Percentiles rank a stretch among this genome's conserved stretches.
Conservation (phyloP, 2,113 vertebrate species). For the Murina feae region DNA sequence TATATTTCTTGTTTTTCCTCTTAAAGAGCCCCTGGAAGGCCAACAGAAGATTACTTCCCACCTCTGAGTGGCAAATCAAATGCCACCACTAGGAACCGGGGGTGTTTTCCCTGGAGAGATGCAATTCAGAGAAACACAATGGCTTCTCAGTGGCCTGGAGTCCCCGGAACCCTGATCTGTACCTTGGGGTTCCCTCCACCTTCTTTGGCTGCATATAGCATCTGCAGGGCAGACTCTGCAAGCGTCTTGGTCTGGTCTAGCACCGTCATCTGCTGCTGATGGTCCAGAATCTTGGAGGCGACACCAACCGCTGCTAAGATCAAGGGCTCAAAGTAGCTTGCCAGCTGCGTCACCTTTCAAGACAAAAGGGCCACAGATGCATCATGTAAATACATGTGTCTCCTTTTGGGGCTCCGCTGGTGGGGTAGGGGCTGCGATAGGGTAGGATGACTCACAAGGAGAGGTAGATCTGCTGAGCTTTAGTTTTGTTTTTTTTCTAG, state of each 20-base stretch:
- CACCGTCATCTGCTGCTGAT: slow-evolving; percentile 98
- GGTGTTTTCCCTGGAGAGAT: neutral
- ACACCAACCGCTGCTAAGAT: slow-evolving; percentile 93
- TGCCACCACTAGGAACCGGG: neutral
- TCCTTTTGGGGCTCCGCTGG: neutral
- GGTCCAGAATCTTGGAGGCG: slow-evolving; percentile 92
- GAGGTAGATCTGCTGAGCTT: neutral
- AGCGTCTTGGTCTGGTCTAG: slow-evolving; percentile 98
- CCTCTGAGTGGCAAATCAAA: neutral
- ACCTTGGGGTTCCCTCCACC: slow-evolving; percentile 99
- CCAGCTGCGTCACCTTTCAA: slow-evolving; percentile 92
- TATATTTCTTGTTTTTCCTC: neutral
- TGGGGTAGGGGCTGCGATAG: neutral
- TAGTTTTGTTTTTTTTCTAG: neutral
- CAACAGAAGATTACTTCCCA: neutral
- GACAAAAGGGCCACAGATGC: neutral
- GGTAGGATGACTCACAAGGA: neutral
- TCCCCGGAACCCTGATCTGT: neutral
- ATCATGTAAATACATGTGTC: neutral
- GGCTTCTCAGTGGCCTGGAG: neutral
- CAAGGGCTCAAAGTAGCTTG: slow-evolving; percentile 96
- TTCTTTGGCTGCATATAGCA: slow-evolving; percentile 98
- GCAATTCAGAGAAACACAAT: neutral
- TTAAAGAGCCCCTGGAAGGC: neutral
- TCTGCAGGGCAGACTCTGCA: slow-evolving; percentile 96